phyloP scores from a whole-genome alignment of 2,888 invertebrate species.

The Caenorhabditis sp. region DNA sequence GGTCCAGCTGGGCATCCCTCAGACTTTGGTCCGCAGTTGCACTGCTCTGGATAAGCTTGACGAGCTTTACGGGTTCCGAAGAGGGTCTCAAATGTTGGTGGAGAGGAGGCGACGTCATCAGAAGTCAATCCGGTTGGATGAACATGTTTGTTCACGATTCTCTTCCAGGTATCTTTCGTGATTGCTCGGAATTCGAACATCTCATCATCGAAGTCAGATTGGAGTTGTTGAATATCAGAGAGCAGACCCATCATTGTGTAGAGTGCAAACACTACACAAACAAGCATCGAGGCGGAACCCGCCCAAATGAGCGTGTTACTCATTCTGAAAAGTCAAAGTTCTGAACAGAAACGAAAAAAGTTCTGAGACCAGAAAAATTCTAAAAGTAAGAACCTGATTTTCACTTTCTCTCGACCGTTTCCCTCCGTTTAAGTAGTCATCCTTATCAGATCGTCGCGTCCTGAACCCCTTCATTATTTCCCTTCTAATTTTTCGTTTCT shows the following conservation, averaged over 20 bases:
- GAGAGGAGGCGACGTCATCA: constrained; percentile 43
- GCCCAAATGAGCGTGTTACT: constrained; percentile 54
- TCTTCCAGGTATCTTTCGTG: constrained; percentile 74
- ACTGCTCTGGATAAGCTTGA: constrained; percentile 69
- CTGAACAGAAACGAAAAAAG: constrained; percentile 5
- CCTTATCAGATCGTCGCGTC: constrained; percentile 42
- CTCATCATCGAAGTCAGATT: constrained; percentile 69
- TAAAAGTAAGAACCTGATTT: neutral
- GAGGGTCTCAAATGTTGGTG: constrained; percentile 68
- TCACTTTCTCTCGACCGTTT: neutral
- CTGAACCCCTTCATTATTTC: constrained; percentile 33
- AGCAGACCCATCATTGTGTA: constrained; percentile 68
- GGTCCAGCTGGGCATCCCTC: constrained; percentile 76
- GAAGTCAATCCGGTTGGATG: constrained; percentile 53
- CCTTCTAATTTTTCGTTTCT: constrained; percentile 2
- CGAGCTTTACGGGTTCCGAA: constrained; percentile 70
- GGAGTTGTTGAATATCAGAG: constrained; percentile 67
- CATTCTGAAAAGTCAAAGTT: constrained; percentile 33
- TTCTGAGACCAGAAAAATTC: constrained; percentile 2
- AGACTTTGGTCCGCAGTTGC: constrained; percentile 74
- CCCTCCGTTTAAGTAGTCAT: constrained; percentile 28
- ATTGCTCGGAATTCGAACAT: constrained; percentile 70
- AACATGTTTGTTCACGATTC: constrained; percentile 69
- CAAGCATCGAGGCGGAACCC: constrained; percentile 56
- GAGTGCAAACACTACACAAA: constrained; percentile 63